A percentile compares a stretch with the other conserved stretches of the same genome.
phyloP scores from a whole-genome alignment of 2,113 vertebrate species.

The Salvelinus namaycush region DNA sequence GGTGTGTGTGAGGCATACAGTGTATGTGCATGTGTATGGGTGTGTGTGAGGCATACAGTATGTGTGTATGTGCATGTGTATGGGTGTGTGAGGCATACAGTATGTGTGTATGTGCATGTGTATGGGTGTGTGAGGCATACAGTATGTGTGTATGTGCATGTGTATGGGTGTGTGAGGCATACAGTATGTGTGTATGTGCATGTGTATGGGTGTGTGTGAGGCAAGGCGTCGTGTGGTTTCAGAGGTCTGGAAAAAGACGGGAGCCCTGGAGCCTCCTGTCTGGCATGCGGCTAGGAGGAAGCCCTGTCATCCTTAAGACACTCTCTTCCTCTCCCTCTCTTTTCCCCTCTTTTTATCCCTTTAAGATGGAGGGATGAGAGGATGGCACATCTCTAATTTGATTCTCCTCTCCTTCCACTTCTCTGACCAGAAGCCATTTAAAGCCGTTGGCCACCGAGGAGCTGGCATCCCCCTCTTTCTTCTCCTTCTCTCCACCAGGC shows the following conservation, averaged over 20 bases:
- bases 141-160: neutral
- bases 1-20: constrained; percentile 20
- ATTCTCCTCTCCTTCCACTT: constrained; percentile 74
- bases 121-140: constrained; percentile 5
- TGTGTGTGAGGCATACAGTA: constrained; percentile 3
- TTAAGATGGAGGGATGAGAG: constrained; percentile 67
- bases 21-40: constrained; percentile 14
- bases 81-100: constrained; percentile 18
- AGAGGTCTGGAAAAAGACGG: constrained; percentile 47
- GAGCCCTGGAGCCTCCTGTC: constrained; percentile 60
- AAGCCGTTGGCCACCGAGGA: constrained; percentile 62
- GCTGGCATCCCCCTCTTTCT: constrained; percentile 62
- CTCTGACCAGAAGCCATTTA: constrained; percentile 76
- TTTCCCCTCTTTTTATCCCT: constrained; percentile 64
- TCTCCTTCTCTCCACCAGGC: constrained; percentile 16
- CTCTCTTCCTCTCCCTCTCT: constrained; percentile 55
- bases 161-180: constrained; percentile 18
- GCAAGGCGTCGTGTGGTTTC: constrained; percentile 54
- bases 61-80: constrained; percentile 20
- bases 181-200: constrained; percentile 25
- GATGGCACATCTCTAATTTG: constrained; percentile 80
- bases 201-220: constrained; percentile 11
- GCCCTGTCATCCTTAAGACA: constrained; percentile 49
- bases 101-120: constrained; percentile 19
- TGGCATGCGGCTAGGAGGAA: constrained; percentile 65